Conservation (phyloP, 2,797 vertebrate genomes). For the Coregonus ussuriensis region DNA sequence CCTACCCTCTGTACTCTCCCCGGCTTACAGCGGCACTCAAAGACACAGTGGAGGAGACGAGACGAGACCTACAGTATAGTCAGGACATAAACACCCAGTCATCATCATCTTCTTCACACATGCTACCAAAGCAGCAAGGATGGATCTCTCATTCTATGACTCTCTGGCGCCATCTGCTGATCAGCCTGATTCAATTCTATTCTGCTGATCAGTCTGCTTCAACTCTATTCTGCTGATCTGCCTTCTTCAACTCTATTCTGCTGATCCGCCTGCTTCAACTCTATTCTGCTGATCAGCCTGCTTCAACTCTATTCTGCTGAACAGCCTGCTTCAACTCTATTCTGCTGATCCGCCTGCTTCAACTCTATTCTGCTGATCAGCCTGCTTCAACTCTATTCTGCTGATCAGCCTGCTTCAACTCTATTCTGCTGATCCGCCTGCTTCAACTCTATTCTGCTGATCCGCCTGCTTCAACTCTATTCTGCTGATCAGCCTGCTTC, state of each 20-base stretch:
- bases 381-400: neutral
- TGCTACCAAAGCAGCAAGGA: neutral
- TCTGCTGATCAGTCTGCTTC: neutral
- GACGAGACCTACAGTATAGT: conserved; percentile 7
- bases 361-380: neutral
- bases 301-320: no score
- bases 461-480: neutral
- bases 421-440: no score
- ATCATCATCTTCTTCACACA: neutral
- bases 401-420: no score
- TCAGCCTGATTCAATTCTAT: neutral
- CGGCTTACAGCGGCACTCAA: conserved; percentile 24
- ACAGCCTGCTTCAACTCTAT: neutral
- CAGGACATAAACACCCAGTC: neutral
- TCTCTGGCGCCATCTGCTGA: conserved; percentile 56
- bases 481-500: neutral
- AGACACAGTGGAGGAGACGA: conserved; percentile 16
- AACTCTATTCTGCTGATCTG: no score
- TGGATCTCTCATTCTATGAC: neutral
- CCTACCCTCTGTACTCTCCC: conserved; percentile 12
- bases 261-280: no score
- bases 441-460: conserved; percentile 28
- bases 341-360: no score
- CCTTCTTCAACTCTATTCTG: no score
- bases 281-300: no score